phyloP scores from a whole-genome alignment of 2,797 vertebrate genomes.

The Bradypodion ventrale region DNA sequence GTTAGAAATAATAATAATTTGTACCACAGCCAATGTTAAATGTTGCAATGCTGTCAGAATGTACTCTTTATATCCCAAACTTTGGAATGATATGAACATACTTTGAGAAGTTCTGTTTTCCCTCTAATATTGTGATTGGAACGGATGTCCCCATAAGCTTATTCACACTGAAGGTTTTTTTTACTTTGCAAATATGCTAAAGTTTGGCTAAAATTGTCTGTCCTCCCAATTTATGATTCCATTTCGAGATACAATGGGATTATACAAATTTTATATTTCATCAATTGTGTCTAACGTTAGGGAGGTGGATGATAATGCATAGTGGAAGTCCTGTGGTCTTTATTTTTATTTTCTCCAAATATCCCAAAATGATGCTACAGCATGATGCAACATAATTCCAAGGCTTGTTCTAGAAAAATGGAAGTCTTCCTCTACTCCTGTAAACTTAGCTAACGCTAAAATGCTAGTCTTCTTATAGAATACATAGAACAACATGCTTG shows the following conservation, averaged over 20 bases:
- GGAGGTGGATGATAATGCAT: no score
- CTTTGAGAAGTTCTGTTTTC: rapidly evolving
- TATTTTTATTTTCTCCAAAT: background rate
- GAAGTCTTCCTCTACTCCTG: background rate
- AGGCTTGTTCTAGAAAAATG: no score
- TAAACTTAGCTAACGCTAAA: background rate
- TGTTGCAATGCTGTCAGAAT: background rate
- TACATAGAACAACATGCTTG: background rate
- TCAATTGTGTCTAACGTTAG: background rate
- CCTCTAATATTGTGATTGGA: background rate
- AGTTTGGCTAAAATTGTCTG: background rate
- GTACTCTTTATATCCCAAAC: background rate
- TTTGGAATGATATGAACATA: background rate
- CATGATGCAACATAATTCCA: background rate
- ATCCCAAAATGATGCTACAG: background rate
- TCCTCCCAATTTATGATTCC: background rate
- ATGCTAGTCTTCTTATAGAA: background rate
- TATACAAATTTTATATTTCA: background rate
- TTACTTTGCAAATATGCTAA: background rate
- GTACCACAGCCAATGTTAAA: background rate
- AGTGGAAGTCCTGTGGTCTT: background rate
- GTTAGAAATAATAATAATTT: rapidly evolving
- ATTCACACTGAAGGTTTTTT: background rate
- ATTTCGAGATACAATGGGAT: background rate
- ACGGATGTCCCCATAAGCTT: rapidly evolving